Evolutionary conservation across 2,797 vertebrate genomes (phyloP).

Genomic region (Chloroceryle amazona): DNA sequence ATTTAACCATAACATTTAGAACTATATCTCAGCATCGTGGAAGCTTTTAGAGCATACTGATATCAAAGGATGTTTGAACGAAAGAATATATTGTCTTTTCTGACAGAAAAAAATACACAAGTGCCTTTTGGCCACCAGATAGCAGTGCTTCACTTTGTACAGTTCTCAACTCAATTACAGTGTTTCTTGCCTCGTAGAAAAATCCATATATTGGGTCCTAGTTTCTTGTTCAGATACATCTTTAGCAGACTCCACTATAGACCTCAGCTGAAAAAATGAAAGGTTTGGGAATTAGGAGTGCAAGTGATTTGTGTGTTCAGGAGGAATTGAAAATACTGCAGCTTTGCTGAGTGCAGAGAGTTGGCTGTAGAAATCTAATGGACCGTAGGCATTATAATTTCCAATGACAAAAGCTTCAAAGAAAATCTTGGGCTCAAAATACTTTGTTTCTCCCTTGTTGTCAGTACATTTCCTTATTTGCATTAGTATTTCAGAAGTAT

Average conservation of each 20-base stretch:
- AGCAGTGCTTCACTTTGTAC: constrained; percentile 75
- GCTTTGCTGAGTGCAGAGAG: neutral
- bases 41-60: neutral
- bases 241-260: neutral
- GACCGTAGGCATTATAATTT: neutral
- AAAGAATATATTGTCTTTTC: neutral
- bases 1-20: neutral
- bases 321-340: neutral
- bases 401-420: neutral
- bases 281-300: neutral
- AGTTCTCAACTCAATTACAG: neutral
- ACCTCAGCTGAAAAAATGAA: neutral
- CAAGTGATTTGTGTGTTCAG: neutral
- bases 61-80: neutral
- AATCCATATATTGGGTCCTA: neutral
- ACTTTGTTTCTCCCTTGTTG: neutral
- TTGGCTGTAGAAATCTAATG: neutral
- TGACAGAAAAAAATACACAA: neutral
- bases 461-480: neutral
- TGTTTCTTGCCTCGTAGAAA: neutral
- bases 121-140: constrained; percentile 74
- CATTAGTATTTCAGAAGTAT: neutral
- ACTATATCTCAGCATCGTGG: neutral
- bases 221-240: neutral
- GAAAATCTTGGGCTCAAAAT: neutral